phyloP scores from a whole-genome alignment of 2,797 vertebrate species.

The Chloroceryle inda region DNA sequence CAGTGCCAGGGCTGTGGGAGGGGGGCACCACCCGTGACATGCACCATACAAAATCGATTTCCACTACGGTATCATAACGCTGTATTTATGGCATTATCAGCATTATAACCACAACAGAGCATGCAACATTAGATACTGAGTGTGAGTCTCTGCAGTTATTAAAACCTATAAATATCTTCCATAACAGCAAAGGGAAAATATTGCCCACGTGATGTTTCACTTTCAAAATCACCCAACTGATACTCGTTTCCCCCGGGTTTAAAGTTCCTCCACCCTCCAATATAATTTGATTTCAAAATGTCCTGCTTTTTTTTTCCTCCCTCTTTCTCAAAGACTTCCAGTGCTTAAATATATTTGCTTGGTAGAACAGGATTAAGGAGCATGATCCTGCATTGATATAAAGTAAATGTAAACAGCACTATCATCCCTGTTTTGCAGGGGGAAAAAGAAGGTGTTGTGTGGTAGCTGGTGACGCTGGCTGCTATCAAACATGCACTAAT shows the following conservation, averaged over 20 bases:
- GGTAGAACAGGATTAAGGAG: background rate
- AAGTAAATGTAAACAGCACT: background rate
- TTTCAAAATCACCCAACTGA: background rate
- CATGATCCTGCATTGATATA: background rate
- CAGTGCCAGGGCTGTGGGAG: background rate
- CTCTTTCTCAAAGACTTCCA: background rate
- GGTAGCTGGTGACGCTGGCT: background rate
- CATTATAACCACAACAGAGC: background rate
- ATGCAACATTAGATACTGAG: background rate
- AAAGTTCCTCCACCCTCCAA: background rate
- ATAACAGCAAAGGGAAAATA: background rate
- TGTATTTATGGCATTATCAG: background rate
- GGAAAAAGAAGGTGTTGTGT: background rate
- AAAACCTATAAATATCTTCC: conserved; percentile 29
- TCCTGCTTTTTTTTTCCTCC: rapidly evolving
- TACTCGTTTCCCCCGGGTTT: background rate
- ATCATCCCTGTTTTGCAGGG: background rate
- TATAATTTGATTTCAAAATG: background rate
- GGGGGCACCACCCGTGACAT: background rate
- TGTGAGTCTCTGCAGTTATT: background rate
- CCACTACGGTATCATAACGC: background rate
- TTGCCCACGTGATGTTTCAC: background rate
- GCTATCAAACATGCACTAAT: background rate
- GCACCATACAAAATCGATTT: background rate
- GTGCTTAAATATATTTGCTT: background rate